Conservation (phyloP, 92 coral and sea anemone genomes). For the Virgularia gustaviana region DNA sequence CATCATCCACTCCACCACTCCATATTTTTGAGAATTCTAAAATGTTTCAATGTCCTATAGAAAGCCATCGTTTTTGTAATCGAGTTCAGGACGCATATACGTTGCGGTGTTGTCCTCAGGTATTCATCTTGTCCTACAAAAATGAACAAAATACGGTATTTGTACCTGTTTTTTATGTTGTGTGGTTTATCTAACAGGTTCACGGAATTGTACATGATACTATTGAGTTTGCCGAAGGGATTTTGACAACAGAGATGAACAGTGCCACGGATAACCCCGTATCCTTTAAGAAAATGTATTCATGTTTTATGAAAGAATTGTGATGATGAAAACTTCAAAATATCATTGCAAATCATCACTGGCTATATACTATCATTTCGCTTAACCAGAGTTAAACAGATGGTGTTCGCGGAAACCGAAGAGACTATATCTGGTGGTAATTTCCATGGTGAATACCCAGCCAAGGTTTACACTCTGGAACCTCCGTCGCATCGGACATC, state of each 20-base stretch:
- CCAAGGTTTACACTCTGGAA: constrained; percentile 56
- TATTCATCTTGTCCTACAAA: constrained; percentile 17
- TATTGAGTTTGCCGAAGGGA: constrained; percentile 82
- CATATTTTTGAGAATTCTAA: no score
- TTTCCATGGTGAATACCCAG: constrained; percentile 97
- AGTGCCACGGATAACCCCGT: constrained; percentile 99
- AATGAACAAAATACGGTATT: no score
- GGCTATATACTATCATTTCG: no score
- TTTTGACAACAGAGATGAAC: constrained; percentile 90
- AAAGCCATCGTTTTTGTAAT: constrained; percentile 81
- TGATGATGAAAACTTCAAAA: no score
- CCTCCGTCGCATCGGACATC: background rate
- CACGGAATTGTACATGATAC: constrained; percentile 91
- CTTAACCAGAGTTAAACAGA: constrained; percentile 50
- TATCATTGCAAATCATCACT: no score
- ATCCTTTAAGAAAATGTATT: constrained; percentile 53
- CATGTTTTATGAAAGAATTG: no score
- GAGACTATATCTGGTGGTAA: constrained; percentile 90
- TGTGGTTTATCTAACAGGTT: constrained; percentile 52
- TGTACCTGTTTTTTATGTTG: no score
- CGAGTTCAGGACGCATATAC: constrained; percentile 96
- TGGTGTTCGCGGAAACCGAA: constrained; percentile 77
- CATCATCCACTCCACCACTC: no score
- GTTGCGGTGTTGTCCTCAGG: constrained; percentile 96
- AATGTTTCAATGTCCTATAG: no score